Percentiles rank a stretch among this genome's conserved stretches.
Conservation (phyloP, 64 coral and sea anemone genomes). For the Stichodactyla mertensii region DNA sequence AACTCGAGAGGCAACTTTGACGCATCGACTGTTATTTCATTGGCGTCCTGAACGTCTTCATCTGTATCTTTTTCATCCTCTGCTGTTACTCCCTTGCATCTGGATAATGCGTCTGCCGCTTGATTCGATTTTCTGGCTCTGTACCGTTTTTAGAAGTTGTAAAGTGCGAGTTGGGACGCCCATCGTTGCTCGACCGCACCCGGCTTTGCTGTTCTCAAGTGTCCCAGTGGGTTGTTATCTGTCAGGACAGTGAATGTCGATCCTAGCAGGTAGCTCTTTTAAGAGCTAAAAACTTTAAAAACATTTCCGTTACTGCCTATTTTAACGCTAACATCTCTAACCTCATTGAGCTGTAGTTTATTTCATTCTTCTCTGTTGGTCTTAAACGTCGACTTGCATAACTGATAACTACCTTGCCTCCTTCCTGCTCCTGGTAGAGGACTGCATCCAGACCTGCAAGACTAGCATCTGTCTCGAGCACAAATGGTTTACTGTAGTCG, state of each 20-base stretch:
- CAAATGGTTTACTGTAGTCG: constrained; percentile 42
- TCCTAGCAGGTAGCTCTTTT: constrained; percentile 17
- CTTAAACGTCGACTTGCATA: constrained; percentile 49
- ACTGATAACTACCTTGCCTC: constrained; percentile 24
- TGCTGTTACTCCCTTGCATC: background rate
- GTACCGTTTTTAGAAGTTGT: constrained; percentile 1
- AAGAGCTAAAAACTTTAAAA: no score
- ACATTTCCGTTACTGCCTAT: constrained; percentile 25
- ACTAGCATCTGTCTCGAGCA: constrained; percentile 41
- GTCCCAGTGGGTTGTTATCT: constrained; percentile 28
- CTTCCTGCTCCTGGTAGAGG: constrained; percentile 38
- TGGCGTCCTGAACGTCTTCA: background rate
- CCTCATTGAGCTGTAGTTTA: constrained; percentile 3
- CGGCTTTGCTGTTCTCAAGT: constrained; percentile 32
- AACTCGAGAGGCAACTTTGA: background rate
- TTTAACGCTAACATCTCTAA: constrained; percentile 46
- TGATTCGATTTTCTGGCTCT: background rate
- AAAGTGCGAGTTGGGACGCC: background rate
- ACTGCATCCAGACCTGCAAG: constrained; percentile 50
- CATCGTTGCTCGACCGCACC: constrained; percentile 14
- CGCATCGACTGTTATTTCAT: background rate
- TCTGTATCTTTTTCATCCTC: background rate
- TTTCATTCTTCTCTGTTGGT: constrained; percentile 33
- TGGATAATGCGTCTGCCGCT: background rate
- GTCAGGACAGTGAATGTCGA: constrained; percentile 1